These are phyloP conservation scores for Drosophila mimica DNA, from an alignment of 2,888 invertebrate genomes.

Conservation along the genomic window DNA sequence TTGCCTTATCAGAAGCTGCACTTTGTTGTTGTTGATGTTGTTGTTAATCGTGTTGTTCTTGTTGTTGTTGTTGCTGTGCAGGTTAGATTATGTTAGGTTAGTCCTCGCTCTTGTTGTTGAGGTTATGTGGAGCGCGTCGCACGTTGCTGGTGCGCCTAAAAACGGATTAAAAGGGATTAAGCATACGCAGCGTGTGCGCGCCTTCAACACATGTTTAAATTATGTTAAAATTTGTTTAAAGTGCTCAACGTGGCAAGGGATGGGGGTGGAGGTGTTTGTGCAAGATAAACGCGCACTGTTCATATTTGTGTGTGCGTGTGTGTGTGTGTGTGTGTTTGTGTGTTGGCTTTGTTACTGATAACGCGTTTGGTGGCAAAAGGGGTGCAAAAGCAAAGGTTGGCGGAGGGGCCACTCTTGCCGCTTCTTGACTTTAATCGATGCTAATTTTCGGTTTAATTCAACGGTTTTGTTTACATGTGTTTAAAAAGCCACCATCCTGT, in stretches of 20 bases:
- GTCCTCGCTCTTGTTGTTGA: constrained; percentile 68
- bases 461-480: constrained; percentile 80
- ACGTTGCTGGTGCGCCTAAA: constrained; percentile 63
- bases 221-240: constrained; percentile 79
- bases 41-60: constrained; percentile 7
- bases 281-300: constrained; percentile 39
- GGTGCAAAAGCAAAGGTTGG: constrained; percentile 2
- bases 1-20: constrained; percentile 71
- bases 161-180: constrained; percentile 76
- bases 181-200: constrained; percentile 75
- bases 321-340: constrained; percentile 11
- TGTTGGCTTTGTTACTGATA: constrained; percentile 70
- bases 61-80: constrained; percentile 42
- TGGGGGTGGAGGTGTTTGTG: background rate
- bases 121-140: constrained; percentile 61
- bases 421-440: constrained; percentile 80
- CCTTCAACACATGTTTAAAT: constrained; percentile 76
- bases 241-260: constrained; percentile 6
- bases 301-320: constrained; percentile 15
- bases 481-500: constrained; percentile 57
- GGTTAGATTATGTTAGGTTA: constrained; percentile 62
- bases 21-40: constrained; percentile 32
- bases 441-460: constrained; percentile 80
- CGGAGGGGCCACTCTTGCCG: constrained; percentile 12
- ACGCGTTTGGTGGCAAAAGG: constrained; percentile 38